Conservation (phyloP, 2,797 vertebrate species). For the Hoplostethus mediterraneus region DNA sequence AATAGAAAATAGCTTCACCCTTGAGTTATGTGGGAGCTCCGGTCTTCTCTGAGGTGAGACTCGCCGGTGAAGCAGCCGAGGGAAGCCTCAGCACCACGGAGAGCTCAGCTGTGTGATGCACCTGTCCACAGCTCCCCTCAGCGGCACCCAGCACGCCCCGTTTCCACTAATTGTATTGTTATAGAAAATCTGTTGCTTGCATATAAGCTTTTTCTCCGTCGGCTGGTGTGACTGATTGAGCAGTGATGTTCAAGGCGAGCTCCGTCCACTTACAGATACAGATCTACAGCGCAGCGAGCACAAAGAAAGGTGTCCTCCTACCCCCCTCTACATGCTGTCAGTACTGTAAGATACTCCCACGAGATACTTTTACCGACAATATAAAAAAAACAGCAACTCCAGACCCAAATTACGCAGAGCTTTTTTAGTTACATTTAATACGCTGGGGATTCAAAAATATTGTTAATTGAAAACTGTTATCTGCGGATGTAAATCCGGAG, state of each 20-base stretch:
- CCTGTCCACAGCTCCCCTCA: conserved; percentile 76
- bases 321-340: background rate
- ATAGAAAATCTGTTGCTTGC: conserved; percentile 28
- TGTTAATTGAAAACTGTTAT: background rate
- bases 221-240: conserved; percentile 1
- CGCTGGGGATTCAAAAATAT: background rate
- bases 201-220: background rate
- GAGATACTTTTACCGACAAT: too few relatives aligned
- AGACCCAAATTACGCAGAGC: background rate
- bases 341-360: too few relatives aligned
- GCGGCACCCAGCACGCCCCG: conserved; percentile 43
- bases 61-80: conserved; percentile 64
- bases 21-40: conserved; percentile 16
- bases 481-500: conserved; percentile 9
- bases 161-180: conserved; percentile 53
- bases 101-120: conserved; percentile 61
- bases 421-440: background rate
- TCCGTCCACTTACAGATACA: conserved; percentile 21
- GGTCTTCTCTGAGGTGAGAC: conserved; percentile 62
- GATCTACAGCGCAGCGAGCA: background rate
- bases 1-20: conserved; percentile 9
- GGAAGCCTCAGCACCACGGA: conserved; percentile 80
- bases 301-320: background rate
- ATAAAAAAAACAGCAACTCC: background rate
- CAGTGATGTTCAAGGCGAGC: conserved; percentile 12